These are phyloP conservation scores for Bombus turneri DNA, from an alignment of 1,140 invertebrate species.

Conservation along the genomic window DNA sequence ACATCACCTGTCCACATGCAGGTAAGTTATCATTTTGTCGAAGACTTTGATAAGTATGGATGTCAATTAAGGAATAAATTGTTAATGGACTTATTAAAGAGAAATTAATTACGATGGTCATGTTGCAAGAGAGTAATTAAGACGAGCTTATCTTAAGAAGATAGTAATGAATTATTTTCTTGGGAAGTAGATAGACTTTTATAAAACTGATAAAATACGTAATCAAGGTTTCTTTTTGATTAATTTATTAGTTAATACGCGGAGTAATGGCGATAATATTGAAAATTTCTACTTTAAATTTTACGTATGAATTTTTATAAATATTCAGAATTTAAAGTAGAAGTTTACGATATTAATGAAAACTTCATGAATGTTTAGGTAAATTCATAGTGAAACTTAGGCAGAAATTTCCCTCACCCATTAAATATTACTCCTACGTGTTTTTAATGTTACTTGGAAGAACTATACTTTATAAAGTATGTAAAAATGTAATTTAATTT, in stretches of 20 bases:
- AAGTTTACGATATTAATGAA: neutral
- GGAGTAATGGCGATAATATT: neutral
- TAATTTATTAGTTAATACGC: neutral
- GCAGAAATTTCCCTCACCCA: neutral
- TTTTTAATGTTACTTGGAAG: neutral
- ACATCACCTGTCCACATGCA: constrained; percentile 83
- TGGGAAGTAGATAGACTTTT: neutral
- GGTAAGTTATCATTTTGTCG: neutral
- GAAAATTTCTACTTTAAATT: neutral
- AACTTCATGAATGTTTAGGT: neutral
- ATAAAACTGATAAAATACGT: neutral
- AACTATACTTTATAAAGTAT: no score
- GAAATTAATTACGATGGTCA: neutral
- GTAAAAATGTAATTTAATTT: neutral
- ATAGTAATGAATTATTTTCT: neutral
- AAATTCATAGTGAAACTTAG: neutral
- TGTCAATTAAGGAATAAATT: neutral
- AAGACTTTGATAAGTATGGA: neutral
- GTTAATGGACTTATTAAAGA: neutral
- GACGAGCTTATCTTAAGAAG: neutral
- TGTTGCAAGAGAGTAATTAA: neutral
- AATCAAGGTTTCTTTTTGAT: neutral
- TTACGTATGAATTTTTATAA: neutral
- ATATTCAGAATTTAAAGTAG: neutral
- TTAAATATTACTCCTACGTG: neutral